Base-by-base conservation (phyloP, 2,888 invertebrate species). In the Agonopterix heracliana region DNA sequence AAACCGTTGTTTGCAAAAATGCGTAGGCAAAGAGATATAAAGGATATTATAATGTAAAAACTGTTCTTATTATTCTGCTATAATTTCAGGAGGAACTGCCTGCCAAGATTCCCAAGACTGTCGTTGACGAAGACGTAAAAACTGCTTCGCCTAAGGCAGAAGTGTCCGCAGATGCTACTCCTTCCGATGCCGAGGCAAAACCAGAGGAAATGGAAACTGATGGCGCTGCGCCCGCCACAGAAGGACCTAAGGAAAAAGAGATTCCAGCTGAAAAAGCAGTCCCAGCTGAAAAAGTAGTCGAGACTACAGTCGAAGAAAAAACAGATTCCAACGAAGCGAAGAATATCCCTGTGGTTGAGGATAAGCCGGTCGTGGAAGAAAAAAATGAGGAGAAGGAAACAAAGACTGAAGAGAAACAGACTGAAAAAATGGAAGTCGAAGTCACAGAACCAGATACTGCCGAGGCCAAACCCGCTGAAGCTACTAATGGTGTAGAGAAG, bases 101-200 rank as follows among this genome's bases (percentile, higher is more conserved):
- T 17, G 74, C 90, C 26, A 91, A 91, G 77, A 70, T 91, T 44
- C 77, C 88, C 14, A 91, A 91, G 72, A 90, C 89, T 55, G 86
- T 86, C 55, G 56, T 63, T 9, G 79, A 73, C 59, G 64, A 61
- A 41, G 77, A 78, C 55, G 72, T 77, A 38, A 81, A 81, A 60
- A 60, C 71, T 45, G 51, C 61, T 47, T 44, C 63, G 58, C 59
- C 51, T 17, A 58, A 52, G 14, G 38, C 59, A 26, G 60, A 60
- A 50, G 63, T 51, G 48, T 54, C 54, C 13, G 56, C 47, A 36
- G 55, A 45, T 45, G 55, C 51, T 47, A 14, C 46, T n/a, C 41
- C 52, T 4, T 50, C 41, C 44, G 48, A 50, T 41, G 55, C 51
- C 3, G 57, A 67, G 52, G 57, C 64, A 41, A 41, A 65, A 49